A percentile compares a stretch with the other conserved stretches of the same genome.
Evolutionary conservation across 1,140 invertebrate species (phyloP).

Genomic region (Stenopsyche tienmushanensis): DNA sequence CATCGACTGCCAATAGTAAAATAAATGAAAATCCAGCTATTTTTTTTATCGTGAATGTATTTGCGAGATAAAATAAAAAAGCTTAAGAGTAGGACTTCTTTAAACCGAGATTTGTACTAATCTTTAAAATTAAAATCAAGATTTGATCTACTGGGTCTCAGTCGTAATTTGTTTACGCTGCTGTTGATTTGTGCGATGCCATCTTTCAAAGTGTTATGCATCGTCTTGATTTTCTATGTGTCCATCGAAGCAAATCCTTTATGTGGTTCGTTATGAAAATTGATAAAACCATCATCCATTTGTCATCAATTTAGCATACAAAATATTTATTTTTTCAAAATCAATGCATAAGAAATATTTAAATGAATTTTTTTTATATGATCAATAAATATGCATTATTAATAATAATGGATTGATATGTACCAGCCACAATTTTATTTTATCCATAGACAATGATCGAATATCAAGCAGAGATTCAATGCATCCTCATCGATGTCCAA

Average conservation of each 20-base stretch:
- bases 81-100: background rate
- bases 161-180: background rate
- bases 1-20: too few relatives aligned
- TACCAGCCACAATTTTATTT: background rate
- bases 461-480: background rate
- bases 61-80: background rate
- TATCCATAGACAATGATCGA: background rate
- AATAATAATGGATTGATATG: background rate
- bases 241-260: background rate
- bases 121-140: background rate
- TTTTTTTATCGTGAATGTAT: background rate
- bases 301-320: too few relatives aligned
- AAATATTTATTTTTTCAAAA: background rate
- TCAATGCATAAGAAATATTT: background rate
- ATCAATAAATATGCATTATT: background rate
- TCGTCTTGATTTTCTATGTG: background rate
- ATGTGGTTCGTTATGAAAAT: background rate
- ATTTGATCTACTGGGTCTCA: background rate
- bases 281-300: too few relatives aligned
- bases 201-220: background rate
- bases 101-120: background rate
- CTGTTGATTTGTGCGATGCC: background rate
- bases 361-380: background rate
- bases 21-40: too few relatives aligned
- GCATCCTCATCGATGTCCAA: background rate